phyloP scores from a whole-genome alignment of 1,140 invertebrate species.

The Marisa cornuarietis region DNA sequence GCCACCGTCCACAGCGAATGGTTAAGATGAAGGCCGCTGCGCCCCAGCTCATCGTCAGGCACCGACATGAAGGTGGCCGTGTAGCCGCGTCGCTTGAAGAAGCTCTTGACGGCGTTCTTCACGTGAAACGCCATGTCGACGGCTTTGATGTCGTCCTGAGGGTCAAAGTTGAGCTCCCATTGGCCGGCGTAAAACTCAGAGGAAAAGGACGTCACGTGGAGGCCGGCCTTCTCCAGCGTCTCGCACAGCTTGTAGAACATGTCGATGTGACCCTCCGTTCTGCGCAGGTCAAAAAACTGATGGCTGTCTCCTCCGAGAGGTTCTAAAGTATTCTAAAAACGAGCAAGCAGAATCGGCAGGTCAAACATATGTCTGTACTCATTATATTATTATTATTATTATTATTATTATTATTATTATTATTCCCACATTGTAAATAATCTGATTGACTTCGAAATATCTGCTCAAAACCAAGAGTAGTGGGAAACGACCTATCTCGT shows the following conservation, averaged over 20 bases:
- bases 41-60: conserved; percentile 1
- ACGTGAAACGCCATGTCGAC: conserved; percentile 7
- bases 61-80: conserved; percentile 40
- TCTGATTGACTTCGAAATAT: background rate
- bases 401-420: too few relatives aligned
- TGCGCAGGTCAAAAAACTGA: background rate
- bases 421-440: background rate
- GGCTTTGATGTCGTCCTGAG: conserved; percentile 3
- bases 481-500: too few relatives aligned
- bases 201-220: conserved; percentile 1
- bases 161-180: conserved; percentile 14
- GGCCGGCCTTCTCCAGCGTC: background rate
- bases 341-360: background rate
- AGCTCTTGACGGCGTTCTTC: conserved; percentile 18
- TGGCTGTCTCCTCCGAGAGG: background rate
- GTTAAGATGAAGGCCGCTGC: conserved; percentile 36
- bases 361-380: too few relatives aligned
- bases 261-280: background rate
- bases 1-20: conserved; percentile 31
- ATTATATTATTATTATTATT: too few relatives aligned
- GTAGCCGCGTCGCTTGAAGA: conserved; percentile 10
- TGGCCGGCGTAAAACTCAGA: conserved; percentile 16
- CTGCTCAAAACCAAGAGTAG: too few relatives aligned
- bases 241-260: conserved; percentile 8
- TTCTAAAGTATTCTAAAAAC: background rate